Percentiles rank a stretch among this genome's conserved stretches.
phyloP scores from a whole-genome alignment of 2,797 vertebrate genomes.

The Arctocebus calabarensis region DNA sequence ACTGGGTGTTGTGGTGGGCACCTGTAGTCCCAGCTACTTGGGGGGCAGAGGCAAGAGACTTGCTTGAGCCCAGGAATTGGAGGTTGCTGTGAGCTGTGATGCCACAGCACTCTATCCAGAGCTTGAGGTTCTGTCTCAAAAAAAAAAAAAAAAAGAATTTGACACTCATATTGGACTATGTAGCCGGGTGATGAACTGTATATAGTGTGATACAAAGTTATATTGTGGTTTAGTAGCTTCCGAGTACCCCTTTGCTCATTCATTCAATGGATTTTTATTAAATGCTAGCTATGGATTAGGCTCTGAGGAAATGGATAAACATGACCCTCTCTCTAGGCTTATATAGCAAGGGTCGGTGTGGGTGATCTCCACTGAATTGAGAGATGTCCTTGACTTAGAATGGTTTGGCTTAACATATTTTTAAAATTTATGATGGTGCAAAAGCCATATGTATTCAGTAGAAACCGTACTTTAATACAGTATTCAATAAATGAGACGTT shows the following conservation, averaged over 20 bases:
- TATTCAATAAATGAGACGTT: not conserved
- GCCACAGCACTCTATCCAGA: no score
- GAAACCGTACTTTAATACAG: not conserved
- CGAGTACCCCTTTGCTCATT: not conserved
- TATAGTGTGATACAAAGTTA: slow-evolving; percentile 6
- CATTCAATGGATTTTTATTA: slow-evolving; percentile 50
- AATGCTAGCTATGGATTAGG: not conserved
- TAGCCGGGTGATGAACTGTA: slow-evolving; percentile 28
- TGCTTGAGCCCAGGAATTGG: no score
- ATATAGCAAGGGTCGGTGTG: not conserved
- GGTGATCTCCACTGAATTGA: not conserved
- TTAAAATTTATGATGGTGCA: not conserved
- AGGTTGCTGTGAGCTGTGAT: no score
- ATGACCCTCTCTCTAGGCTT: not conserved
- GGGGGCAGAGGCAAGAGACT: no score
- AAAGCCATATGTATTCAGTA: not conserved
- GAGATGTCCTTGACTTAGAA: not conserved
- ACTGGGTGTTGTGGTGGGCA: no score
- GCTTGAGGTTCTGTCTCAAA: no score
- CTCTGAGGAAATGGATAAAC: not conserved
- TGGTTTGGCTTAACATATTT: not conserved
- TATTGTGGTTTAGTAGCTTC: slow-evolving; percentile 44
- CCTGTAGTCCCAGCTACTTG: no score
- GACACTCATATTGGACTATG: not conserved
- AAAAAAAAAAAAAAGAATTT: no score